Evolutionary conservation across 2,797 vertebrate species (phyloP), one percentile per base, ranked within the genome.

Genomic region (Coranthus polyacanthus): DNA sequence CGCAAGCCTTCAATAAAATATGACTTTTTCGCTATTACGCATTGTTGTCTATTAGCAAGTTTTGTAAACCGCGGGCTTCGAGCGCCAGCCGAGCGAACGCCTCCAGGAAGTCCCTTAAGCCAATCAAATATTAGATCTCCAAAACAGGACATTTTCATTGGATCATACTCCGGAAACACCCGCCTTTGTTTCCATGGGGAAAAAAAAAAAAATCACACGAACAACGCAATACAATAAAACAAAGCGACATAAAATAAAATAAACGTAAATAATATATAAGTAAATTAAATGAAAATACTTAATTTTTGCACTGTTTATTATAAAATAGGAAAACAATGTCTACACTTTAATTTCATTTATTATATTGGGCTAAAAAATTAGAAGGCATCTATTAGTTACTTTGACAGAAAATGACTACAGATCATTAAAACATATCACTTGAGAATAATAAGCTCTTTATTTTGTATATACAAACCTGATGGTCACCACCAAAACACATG

Each of bases 51-150:
- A 4, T 10, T 17, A 4, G 11, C 9, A 15, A 32, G 20, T 53
- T 90, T 91, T 65, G 55, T 79, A 85, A 81, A 64, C 15, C 84
- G 89, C 84, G 90, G 83, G 73, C 58, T 88, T 84, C 68, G 20
- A 66, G 62, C 68, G 67, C 69, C 67, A 60, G 42, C 20, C n/a
- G 16, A 58, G 12, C 0, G 32, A 26, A 73, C 2, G 9, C 29
- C 54, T 78, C 59, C 22, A 79, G 69, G 52, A 54, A 79, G 42
- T 13, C 1, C 18, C 3, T 0, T 15, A 5, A 83, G 56, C 93
- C 91, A 93, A 94, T 94, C 62, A 88, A 51, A 86, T 34, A 3
- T 38, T 44, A 5, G 5, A 13, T 2, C 61, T 56, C 42, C 6
- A 39, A 63, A n/a, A 53, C 0, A 0, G 12, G 12, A 11, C n/a